Conservation (phyloP, 2,113 vertebrate genomes). For the Catharus minimus region DNA sequence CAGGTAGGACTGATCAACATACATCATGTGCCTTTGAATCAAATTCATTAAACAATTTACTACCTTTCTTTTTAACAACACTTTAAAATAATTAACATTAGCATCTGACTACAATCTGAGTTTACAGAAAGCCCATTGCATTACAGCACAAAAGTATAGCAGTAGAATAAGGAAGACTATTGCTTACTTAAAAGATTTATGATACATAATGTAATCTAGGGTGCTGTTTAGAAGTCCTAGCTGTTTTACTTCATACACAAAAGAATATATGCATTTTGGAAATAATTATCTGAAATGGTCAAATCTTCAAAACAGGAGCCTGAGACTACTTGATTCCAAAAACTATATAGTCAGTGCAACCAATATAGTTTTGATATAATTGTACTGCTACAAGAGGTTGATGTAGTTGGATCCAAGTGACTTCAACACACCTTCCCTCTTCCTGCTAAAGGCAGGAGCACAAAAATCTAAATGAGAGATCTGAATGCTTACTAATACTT, state of each 20-base stretch:
- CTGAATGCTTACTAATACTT: neutral
- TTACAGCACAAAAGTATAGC: neutral
- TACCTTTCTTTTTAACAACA: neutral
- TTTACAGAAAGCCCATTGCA: neutral
- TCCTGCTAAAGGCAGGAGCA: rapidly evolving
- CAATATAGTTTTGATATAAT: neutral
- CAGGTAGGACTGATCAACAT: neutral
- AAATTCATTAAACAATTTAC: neutral
- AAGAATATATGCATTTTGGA: neutral
- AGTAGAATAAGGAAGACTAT: neutral
- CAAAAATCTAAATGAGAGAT: neutral
- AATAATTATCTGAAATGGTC: neutral
- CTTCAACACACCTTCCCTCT: neutral
- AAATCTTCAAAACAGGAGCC: neutral
- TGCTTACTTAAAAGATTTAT: neutral
- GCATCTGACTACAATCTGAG: neutral
- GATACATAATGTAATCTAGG: neutral
- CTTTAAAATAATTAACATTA: neutral
- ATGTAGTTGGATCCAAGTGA: neutral
- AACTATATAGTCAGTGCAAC: neutral
- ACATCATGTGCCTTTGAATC: neutral
- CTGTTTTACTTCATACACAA: neutral
- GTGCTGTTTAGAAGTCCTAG: neutral
- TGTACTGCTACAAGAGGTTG: neutral
- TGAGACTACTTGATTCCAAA: neutral